Evolutionary conservation across 2,888 invertebrate species (phyloP).

Genomic region (Liodrosophila aerea): DNA sequence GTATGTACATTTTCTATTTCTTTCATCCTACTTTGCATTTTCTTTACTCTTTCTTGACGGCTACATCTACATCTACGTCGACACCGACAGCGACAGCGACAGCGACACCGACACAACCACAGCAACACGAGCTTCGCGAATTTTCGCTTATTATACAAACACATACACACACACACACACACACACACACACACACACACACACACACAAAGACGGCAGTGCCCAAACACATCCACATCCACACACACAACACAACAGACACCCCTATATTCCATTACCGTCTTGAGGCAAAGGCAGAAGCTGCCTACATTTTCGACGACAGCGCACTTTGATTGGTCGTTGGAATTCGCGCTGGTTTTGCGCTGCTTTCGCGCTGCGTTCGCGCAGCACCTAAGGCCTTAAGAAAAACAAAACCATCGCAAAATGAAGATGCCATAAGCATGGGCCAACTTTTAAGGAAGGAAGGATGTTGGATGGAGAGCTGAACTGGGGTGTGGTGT

Average conservation of each 20-base stretch:
- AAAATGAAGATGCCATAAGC: conserved; percentile 30
- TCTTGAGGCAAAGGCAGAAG: background rate
- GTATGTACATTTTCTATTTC: background rate
- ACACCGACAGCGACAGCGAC: background rate
- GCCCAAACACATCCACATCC: no score
- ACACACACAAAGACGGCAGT: no score
- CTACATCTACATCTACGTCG: background rate
- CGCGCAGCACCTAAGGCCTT: conserved; percentile 34
- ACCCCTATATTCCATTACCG: conserved; percentile 13
- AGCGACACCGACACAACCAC: conserved; percentile 37
- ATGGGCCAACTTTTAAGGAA: background rate
- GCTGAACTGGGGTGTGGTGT: no score
- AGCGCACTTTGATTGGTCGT: conserved; percentile 54
- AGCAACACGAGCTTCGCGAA: conserved; percentile 43
- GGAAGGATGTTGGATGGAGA: background rate
- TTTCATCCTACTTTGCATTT: conserved; percentile 27
- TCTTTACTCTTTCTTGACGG: conserved; percentile 32
- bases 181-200: conserved; percentile 1
- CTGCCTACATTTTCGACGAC: conserved; percentile 40
- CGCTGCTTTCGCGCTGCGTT: conserved; percentile 22
- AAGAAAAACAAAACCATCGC: conserved; percentile 21
- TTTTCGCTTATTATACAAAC: conserved; percentile 46
- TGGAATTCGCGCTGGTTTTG: conserved; percentile 44
- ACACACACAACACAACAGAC: background rate
- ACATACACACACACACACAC: no score